phyloP scores from a whole-genome alignment of 2,797 vertebrate genomes.

The Diplodus sargus region DNA sequence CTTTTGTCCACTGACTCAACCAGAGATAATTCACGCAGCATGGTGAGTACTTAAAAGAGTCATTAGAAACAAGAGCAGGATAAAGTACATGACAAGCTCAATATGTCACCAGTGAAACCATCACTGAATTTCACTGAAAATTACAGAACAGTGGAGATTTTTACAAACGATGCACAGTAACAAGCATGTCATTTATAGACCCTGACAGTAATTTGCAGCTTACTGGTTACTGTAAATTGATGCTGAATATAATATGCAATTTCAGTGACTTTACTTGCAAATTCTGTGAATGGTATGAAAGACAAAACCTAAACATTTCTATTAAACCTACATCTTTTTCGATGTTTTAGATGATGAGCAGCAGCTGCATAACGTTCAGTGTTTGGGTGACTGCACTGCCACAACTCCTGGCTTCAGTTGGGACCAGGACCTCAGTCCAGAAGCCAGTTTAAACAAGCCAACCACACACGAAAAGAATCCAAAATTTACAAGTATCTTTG shows the following conservation, averaged over 20 bases:
- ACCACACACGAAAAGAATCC: no score
- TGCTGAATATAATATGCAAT: not conserved
- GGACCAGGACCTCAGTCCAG: no score
- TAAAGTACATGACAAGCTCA: not conserved
- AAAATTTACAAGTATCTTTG: no score
- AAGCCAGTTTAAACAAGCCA: no score
- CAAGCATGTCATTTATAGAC: no score
- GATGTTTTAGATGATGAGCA: no score
- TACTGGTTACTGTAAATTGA: no score
- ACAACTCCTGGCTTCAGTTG: no score
- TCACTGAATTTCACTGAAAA: not conserved
- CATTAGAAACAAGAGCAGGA: slow-evolving; percentile 14
- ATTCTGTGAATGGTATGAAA: not conserved
- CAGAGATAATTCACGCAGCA: slow-evolving; percentile 27
- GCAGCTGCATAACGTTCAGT: no score
- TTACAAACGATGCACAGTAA: not conserved
- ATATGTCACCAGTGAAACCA: not conserved
- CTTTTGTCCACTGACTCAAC: slow-evolving; percentile 8
- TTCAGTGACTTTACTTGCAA: not conserved
- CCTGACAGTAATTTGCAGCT: no score
- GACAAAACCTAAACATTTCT: not conserved
- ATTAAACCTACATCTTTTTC: not conserved
- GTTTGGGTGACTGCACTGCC: no score
- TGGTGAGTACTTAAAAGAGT: slow-evolving; percentile 10
- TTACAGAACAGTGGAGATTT: not conserved